A percentile compares a stretch with the other conserved stretches of the same genome.
Evolutionary conservation across 2,888 invertebrate species (phyloP).

Genomic region (Parnassius apollo): DNA sequence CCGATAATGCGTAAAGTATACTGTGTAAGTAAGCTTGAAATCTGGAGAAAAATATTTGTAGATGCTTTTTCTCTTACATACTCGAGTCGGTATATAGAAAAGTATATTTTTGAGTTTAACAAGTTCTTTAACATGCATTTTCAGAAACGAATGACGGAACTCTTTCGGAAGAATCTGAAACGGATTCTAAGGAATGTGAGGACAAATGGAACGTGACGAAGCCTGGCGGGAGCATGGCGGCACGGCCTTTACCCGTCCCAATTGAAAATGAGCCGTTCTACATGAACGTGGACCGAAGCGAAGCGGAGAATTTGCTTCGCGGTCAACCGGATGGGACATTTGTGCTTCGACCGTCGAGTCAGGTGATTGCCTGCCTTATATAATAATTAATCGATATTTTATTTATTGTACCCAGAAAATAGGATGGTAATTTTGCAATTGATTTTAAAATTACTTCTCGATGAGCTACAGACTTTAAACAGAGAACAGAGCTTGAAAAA

Average conservation of each 20-base stretch:
- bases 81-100: no score
- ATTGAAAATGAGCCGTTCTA: constrained; percentile 80
- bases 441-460: no score
- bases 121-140: neutral
- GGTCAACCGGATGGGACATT: constrained; percentile 82
- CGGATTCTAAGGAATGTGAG: constrained; percentile 45
- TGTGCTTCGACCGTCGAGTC: constrained; percentile 79
- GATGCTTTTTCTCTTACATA: no score
- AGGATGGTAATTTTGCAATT: no score
- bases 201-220: constrained; percentile 41
- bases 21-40: no score
- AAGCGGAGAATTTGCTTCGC: constrained; percentile 75
- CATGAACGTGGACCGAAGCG: constrained; percentile 76
- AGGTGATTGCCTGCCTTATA: constrained; percentile 43
- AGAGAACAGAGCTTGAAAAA: no score
- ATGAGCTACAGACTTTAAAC: no score
- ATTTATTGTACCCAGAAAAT: no score
- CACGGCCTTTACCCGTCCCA: constrained; percentile 74
- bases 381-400: no score
- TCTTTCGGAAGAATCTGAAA: constrained; percentile 55
- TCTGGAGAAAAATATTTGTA: no score
- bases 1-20: no score
- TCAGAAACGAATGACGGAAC: constrained; percentile 63
- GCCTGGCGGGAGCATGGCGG: constrained; percentile 58
- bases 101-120: no score